Percentiles rank a stretch among this genome's conserved stretches.
Evolutionary conservation across 2,797 vertebrate species (phyloP).

Genomic region (Girardinus metallicus): DNA sequence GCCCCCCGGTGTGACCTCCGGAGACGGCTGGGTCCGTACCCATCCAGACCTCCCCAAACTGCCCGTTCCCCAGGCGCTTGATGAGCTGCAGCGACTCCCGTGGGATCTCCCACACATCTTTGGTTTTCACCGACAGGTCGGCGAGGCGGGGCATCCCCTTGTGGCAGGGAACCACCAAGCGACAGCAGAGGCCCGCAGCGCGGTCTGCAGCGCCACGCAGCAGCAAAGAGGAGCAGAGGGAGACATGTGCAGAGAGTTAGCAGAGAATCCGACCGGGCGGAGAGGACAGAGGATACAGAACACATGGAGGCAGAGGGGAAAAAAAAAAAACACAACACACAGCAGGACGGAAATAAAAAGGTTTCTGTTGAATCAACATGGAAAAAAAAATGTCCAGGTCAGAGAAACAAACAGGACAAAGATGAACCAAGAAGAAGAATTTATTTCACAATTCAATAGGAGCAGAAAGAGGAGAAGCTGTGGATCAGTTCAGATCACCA

Average conservation of each 20-base stretch:
- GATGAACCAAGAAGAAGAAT: neutral
- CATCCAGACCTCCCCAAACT: slow-evolving; percentile 99
- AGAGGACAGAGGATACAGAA: slow-evolving; percentile 5
- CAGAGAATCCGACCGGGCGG: slow-evolving; percentile 14
- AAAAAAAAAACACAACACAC: neutral
- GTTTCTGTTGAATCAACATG: neutral
- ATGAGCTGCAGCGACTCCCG: slow-evolving; percentile 97
- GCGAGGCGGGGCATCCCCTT: slow-evolving; percentile 98
- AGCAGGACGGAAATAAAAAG: neutral
- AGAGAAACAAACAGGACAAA: slow-evolving; percentile 1
- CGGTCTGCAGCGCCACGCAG: slow-evolving; percentile 83
- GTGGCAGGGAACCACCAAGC: slow-evolving; percentile 96
- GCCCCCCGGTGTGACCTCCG: slow-evolving; percentile 80
- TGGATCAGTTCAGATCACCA: neutral
- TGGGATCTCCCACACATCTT: slow-evolving; percentile 99
- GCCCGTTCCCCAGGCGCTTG: slow-evolving; percentile 97
- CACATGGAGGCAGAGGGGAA: neutral
- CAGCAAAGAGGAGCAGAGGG: slow-evolving; percentile 23
- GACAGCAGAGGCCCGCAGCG: slow-evolving; percentile 97
- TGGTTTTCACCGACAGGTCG: slow-evolving; percentile 99
- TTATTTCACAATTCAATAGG: neutral
- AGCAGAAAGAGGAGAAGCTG: neutral
- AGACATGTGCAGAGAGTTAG: slow-evolving; percentile 43
- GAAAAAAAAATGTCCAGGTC: neutral
- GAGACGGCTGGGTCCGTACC: slow-evolving; percentile 87